Conservation (phyloP, 2,888 invertebrate species). For the Resseliella maxima region DNA sequence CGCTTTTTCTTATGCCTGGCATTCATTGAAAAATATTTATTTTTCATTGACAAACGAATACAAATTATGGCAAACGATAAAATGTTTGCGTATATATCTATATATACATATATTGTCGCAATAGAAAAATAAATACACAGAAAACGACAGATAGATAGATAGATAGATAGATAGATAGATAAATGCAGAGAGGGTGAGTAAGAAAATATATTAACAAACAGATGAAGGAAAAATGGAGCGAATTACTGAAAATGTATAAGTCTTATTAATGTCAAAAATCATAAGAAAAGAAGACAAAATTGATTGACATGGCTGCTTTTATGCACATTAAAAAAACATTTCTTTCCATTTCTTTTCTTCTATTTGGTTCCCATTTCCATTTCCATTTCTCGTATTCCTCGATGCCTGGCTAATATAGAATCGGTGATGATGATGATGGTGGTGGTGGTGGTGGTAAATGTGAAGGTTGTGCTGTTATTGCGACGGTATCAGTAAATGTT, state of each 20-base stretch:
- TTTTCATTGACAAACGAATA: conserved; percentile 34
- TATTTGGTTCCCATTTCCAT: neutral
- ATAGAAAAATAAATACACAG: neutral
- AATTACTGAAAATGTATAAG: conserved; percentile 43
- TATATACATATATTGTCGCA: neutral
- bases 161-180: neutral
- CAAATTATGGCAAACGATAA: neutral
- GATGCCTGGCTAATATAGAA: neutral
- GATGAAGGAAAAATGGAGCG: conserved; percentile 3
- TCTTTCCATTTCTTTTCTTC: conserved; percentile 2
- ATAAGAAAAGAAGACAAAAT: conserved; percentile 45
- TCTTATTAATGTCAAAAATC: conserved; percentile 46
- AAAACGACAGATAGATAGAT: neutral
- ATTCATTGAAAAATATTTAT: conserved; percentile 34
- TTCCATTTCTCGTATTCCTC: neutral
- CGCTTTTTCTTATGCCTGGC: neutral
- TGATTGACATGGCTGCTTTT: conserved; percentile 44
- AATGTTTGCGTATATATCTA: no score
- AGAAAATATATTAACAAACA: conserved; percentile 19
- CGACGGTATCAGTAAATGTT: no score
- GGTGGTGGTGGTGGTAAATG: no score
- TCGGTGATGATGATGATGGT: neutral
- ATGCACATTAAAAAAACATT: conserved; percentile 43
- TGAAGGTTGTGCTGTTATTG: no score
- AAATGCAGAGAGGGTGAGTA: no score